Conservation (phyloP, 2,113 vertebrate species). For the Erythrolamprus reginae region DNA sequence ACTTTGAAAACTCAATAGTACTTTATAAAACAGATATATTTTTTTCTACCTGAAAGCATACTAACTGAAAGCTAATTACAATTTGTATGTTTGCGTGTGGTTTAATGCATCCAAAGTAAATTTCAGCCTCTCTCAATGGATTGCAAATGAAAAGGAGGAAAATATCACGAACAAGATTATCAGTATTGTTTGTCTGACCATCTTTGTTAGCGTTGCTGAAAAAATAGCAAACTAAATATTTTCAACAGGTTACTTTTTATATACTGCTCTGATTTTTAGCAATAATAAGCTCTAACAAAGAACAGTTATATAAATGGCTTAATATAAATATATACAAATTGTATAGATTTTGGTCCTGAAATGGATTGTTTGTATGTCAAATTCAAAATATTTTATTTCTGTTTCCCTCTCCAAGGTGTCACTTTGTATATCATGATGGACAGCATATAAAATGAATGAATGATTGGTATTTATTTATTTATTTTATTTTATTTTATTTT, state of each 20-base stretch:
- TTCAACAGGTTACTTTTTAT: background rate
- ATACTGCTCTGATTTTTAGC: background rate
- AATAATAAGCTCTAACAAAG: background rate
- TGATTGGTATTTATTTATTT: too few relatives aligned
- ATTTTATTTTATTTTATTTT: too few relatives aligned
- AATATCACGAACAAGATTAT: background rate
- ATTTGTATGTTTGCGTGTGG: background rate
- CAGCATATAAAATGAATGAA: background rate
- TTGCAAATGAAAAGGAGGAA: background rate
- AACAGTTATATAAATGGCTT: background rate
- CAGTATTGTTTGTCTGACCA: background rate
- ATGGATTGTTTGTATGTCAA: background rate
- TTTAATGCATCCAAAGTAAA: background rate
- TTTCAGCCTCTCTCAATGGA: background rate
- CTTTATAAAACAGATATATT: background rate
- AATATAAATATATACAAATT: background rate
- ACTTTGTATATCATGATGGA: background rate
- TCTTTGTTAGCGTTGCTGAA: background rate
- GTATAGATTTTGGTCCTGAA: background rate
- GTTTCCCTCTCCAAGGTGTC: background rate
- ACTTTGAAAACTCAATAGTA: background rate
- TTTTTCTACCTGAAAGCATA: background rate
- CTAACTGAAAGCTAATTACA: background rate
- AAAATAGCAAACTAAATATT: background rate
- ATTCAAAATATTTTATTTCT: background rate